Base-by-base conservation (phyloP, 2,888 invertebrate species). In the Aphidoletes aphidimyza region DNA sequence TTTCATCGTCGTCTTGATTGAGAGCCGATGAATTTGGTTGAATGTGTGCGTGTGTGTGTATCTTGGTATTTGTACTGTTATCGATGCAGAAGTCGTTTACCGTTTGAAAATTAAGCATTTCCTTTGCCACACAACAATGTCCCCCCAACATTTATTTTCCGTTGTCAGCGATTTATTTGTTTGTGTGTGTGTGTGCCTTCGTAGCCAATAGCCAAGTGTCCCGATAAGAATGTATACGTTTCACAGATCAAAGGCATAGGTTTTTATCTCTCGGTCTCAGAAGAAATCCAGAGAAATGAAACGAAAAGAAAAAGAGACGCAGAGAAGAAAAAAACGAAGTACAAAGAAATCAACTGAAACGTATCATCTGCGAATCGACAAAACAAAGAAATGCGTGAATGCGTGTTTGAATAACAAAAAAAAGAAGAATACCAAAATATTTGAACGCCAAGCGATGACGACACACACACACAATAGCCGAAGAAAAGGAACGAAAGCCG, bases 41-140 rank as follows among this genome's bases (percentile, higher is more conserved):
- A 14, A 69, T 69, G 14, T 34, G 69, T 69, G 54, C 22, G 26
- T 54, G 26, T 54, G 54, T 30, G 69, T 69, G 54, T 69, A 14
- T 22, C 22, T 26, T 22, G 11, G 17, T 69, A 30, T 69, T 14
- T 30, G 30, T 9, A 17, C 69, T 30, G 69, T 69, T 69, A 69
- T 69, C 69, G 69, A 69, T 69, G 69, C 30, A 69, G 17, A 69
- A 69, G 34, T 30, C 69, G 30, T 69, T 69, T 69, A 69, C 69
- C 69, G 69, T 69, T 69, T 69, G 69, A 69, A 69, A 69, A 69
- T 69, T 34, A 69, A 69, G 69, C 69, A 69, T 69, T 69, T 69
- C 69, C 69, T 69, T 69, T 22, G 8, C 22, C 30, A 11, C 30
- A 69, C 69, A 69, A 69, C 69, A 69, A 69, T 69, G 69, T 69